A percentile compares a stretch with the other conserved stretches of the same genome.
These are phyloP conservation scores for Drosophila rellima DNA, from an alignment of 2,888 invertebrate species.

Conservation along the genomic window DNA sequence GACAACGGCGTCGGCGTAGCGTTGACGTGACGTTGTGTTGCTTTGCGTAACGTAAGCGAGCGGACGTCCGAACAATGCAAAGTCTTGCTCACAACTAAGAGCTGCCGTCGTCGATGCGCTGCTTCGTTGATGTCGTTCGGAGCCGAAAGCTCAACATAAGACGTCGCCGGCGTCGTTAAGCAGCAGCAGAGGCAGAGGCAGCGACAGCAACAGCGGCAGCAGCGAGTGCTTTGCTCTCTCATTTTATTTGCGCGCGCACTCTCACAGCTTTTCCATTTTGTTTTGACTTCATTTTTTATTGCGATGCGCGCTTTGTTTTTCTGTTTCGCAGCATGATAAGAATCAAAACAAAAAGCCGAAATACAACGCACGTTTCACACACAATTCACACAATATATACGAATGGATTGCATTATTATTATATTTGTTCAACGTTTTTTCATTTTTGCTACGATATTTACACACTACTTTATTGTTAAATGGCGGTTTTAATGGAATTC, in stretches of 20 bases:
- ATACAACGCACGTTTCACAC: slow-evolving; percentile 48
- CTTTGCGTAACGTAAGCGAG: slow-evolving; percentile 41
- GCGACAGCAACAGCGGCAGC: neutral
- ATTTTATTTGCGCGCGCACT: slow-evolving; percentile 49
- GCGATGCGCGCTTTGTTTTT: slow-evolving; percentile 43
- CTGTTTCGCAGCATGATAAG: slow-evolving; percentile 74
- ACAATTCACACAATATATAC: neutral
- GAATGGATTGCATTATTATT: neutral
- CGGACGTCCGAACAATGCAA: slow-evolving; percentile 79
- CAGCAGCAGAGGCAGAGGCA: slow-evolving; percentile 3
- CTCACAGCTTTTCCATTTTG: slow-evolving; percentile 67
- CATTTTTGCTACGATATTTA: neutral
- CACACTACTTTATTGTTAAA: neutral
- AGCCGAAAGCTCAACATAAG: slow-evolving; percentile 50
- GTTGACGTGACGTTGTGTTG: slow-evolving; percentile 10
- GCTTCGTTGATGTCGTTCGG: slow-evolving; percentile 27
- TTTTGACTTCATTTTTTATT: slow-evolving; percentile 72
- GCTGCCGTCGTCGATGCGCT: slow-evolving; percentile 49
- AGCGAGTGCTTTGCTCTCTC: slow-evolving; percentile 17
- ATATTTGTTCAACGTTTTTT: neutral
- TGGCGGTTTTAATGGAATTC: neutral
- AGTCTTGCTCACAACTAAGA: slow-evolving; percentile 82
- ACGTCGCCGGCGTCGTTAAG: slow-evolving; percentile 40
- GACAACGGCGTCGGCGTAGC: slow-evolving; percentile 49
- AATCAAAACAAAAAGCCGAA: slow-evolving; percentile 82